Conservation (phyloP, 2,113 vertebrate genomes). For the Triplophysa siluroides region DNA sequence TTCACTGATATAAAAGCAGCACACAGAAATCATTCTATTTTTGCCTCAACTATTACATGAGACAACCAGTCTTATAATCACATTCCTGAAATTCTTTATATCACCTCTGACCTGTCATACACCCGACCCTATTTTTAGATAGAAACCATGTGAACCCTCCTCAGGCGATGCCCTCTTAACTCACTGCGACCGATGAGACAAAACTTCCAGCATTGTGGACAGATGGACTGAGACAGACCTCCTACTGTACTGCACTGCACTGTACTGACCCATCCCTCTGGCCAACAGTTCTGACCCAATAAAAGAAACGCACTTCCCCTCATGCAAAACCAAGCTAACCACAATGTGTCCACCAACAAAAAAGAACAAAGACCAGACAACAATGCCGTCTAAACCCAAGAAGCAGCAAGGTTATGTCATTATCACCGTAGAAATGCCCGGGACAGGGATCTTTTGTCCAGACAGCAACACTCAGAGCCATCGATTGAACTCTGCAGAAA, state of each 20-base stretch:
- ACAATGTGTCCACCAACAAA: background rate
- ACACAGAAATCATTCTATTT: no score
- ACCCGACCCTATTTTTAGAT: conserved; percentile 1
- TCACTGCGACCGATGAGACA: conserved; percentile 38
- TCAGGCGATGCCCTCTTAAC: background rate
- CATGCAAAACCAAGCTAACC: background rate
- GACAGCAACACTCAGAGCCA: background rate
- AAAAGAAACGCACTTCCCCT: conserved; percentile 19
- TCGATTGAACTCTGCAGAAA: background rate
- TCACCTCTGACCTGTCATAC: conserved; percentile 23
- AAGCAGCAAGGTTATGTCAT: conserved; percentile 10
- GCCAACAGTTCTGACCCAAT: conserved; percentile 37
- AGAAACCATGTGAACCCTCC: conserved; percentile 8
- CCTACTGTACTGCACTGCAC: background rate
- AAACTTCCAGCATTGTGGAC: conserved; percentile 16
- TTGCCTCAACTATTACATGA: no score
- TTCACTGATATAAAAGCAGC: no score
- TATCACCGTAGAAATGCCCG: background rate
- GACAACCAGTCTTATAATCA: background rate
- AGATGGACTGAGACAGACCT: conserved; percentile 46
- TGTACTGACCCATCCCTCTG: background rate
- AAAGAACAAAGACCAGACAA: conserved; percentile 38
- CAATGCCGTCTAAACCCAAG: background rate
- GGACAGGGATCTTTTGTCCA: conserved; percentile 13
- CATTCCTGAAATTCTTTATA: conserved; percentile 8